Evolutionary conservation across 2,113 vertebrate genomes (phyloP), one percentile per base, ranked within the genome.

Genomic region (Planiliza haematocheilus): DNA sequence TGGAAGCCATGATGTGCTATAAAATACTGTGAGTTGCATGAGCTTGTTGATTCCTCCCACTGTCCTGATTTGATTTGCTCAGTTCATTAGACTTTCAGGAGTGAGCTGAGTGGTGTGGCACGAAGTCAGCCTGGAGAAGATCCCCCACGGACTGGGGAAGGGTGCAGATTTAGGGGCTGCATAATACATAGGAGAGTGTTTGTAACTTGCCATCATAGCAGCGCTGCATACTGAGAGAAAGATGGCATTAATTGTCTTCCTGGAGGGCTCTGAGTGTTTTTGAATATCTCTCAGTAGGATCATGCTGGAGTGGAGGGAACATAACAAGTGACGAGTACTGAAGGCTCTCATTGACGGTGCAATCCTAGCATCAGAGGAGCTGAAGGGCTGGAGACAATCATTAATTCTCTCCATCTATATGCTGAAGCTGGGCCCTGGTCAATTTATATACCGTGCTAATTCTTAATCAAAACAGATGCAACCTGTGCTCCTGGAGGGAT

Each of bases 171-270:
- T 64, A 60, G 7, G 42, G 21, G 50, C 37, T n/a, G 13, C 63
- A 74, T 79, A 52, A 83, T 83, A 67, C 46, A 84, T 39, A 39
- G 59, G 20, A 45, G 2, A 51, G 41, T 61, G 38, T 20, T 74
- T 3, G 13, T 55, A 42, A 68, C 66, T 69, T 18, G 63, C 50
- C 72, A 72, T 82, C 70, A 86, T 8, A 10, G 59, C 62, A 69
- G n/a, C 2, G 7, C 60, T 69, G 62, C 82, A 86, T 39, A 51
- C 59, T 14, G 63, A 58, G 61, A 70, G 17, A 77, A 75, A 53
- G 52, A 83, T 70, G 37, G 59, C 21, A 74, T 45, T 71, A 78
- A 82, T 82, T 84, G 71, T 83, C 64, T 71, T 84, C 67, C 79
- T 76, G 51, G 45, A 78, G 79, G 16, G 75, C 43, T 74, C 10